phyloP scores from a whole-genome alignment of 1,140 invertebrate genomes.

The Physella acuta region DNA sequence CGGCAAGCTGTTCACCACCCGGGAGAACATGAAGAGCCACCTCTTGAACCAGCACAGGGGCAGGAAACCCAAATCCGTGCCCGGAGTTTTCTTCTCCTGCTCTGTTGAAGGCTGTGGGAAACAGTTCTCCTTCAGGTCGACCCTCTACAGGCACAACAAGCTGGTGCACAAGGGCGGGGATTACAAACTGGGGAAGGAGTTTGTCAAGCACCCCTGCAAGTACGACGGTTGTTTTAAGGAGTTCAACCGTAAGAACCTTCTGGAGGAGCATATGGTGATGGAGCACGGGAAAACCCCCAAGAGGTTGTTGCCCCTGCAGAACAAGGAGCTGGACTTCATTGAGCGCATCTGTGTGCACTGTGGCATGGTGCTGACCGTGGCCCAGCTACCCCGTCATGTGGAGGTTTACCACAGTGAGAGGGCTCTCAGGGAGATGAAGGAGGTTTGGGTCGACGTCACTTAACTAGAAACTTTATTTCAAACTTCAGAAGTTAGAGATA shows the following conservation, averaged over 20 bases:
- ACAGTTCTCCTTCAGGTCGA: constrained; percentile 17
- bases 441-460: not conserved
- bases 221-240: constrained; percentile 11
- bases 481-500: not conserved
- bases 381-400: constrained; percentile 8
- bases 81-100: constrained; percentile 17
- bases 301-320: constrained; percentile 10
- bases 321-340: constrained; percentile 19
- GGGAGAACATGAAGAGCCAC: constrained; percentile 20
- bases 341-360: constrained; percentile 16
- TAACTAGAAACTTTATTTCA: not conserved
- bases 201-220: constrained; percentile 15
- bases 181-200: constrained; percentile 3
- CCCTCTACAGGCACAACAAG: constrained; percentile 19
- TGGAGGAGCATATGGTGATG: constrained; percentile 21
- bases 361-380: constrained; percentile 6
- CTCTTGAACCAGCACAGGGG: constrained; percentile 18
- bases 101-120: constrained; percentile 14
- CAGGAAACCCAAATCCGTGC: constrained; percentile 15
- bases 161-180: constrained; percentile 21
- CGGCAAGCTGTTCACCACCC: constrained; percentile 18
- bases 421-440: constrained; percentile 5
- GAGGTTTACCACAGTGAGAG: constrained; percentile 13
- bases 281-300: constrained; percentile 12
- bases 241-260: constrained; percentile 20